phyloP scores from a whole-genome alignment of 2,113 vertebrate species.

The Blennius ocellaris region DNA sequence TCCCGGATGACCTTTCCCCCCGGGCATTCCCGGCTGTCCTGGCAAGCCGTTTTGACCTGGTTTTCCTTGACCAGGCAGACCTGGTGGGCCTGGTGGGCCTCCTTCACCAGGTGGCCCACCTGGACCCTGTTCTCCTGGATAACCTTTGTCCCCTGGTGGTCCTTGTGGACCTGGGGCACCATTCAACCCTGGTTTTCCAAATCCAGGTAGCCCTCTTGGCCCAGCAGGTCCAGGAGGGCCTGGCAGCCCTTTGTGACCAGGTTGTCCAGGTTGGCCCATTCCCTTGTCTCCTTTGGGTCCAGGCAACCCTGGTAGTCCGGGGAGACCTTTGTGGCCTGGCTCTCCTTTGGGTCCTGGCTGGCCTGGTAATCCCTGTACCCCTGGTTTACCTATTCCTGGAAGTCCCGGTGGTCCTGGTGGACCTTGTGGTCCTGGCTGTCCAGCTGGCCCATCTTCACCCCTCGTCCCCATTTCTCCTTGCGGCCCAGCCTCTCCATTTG shows the following conservation, averaged over 20 bases:
- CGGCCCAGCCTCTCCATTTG: conserved; percentile 87
- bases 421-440: conserved; percentile 89
- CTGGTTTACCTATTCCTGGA: conserved; percentile 92
- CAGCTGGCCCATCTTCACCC: conserved; percentile 88
- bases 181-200: conserved; percentile 91
- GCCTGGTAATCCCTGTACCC: conserved; percentile 90
- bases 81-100: conserved; percentile 90
- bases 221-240: conserved; percentile 90
- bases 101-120: conserved; percentile 86
- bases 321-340: conserved; percentile 92
- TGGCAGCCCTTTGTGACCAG: conserved; percentile 90
- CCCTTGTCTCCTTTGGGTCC: conserved; percentile 96
- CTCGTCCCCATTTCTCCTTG: conserved; percentile 91
- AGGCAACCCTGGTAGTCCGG: conserved; percentile 90
- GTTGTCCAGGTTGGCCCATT: conserved; percentile 89
- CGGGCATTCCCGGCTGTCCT: conserved; percentile 91
- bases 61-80: conserved; percentile 90
- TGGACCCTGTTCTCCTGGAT: conserved; percentile 87
- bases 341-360: conserved; percentile 91
- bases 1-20: conserved; percentile 93
- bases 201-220: conserved; percentile 89
- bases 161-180: conserved; percentile 92
- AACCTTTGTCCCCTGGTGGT: conserved; percentile 88
- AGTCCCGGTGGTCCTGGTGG: conserved; percentile 90
- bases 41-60: conserved; percentile 91